Evolutionary conservation across 2,888 invertebrate genomes (phyloP), one percentile per base, ranked within the genome.

Genomic region (Aradus depressus): DNA sequence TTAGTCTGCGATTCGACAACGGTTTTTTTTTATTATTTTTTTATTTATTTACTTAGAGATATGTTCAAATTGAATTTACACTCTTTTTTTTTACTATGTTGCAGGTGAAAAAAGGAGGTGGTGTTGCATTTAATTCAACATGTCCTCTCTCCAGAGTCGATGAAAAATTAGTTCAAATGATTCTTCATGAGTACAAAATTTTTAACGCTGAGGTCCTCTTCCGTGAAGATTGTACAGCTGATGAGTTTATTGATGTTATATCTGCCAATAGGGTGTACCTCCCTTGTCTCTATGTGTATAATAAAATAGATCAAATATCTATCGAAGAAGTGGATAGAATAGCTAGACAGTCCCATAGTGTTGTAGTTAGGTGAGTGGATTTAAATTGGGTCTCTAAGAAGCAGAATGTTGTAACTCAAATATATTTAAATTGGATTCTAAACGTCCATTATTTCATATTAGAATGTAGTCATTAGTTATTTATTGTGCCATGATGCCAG

Each of bases 221-320:
- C 69, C 77, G 97, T 37, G 97, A 98, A 67, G 97, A 99, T 69
- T 89, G 87, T 65, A 83, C 83, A 1, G 81, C 91, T 0, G 98
- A 98, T 69, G 97, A 98, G 65, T 77, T 99, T 64, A 97, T 99
- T 60, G 98, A 99, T 72, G 95, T 98, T 47, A 92, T 99, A 60
- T 84, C 89, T 44, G 95, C 88, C 8, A 96, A 93, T 72, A 78
- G 96, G 58, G 88, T 91, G 25, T 96, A 97, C 71, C 75, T 98
- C 66, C 93, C 96, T 48, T 99, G 98, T 68, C 70, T 99, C 50
- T 98, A 97, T 72, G 93, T 97, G 50, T 98, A 97, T 73, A 99
- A 99, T 72, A 99, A 99, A 77, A 93, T 98, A 62, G 98, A 99
- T 79, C 96, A 98, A 74, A 91, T 98, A 64, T 91, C 96, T 44